Evolutionary conservation across 2,888 invertebrate genomes (phyloP).

Genomic region (Julus scanicus): DNA sequence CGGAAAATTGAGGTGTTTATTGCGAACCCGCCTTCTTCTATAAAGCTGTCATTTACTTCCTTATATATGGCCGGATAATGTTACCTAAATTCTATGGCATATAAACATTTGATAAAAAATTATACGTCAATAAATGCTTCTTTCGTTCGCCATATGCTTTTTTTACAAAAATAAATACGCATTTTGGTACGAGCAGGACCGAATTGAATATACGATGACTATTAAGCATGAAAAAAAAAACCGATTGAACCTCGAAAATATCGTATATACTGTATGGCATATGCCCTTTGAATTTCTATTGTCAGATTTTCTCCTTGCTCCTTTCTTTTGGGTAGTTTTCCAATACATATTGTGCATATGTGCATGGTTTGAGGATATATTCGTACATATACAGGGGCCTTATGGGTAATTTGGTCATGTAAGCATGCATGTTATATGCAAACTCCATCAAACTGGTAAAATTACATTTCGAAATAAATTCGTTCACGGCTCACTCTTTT

Average conservation of each 20-base stretch:
- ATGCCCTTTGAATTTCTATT: no score
- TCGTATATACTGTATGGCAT: no score
- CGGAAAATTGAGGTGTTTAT: constrained; percentile 56
- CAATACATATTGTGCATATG: no score
- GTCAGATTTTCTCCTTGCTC: no score
- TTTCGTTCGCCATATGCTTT: neutral
- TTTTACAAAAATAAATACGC: neutral
- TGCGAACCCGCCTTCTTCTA: constrained; percentile 50
- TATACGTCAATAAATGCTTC: neutral
- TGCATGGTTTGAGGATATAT: no score
- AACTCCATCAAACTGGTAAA: no score
- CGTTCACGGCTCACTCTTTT: no score
- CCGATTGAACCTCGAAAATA: neutral
- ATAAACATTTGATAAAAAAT: constrained; percentile 14
- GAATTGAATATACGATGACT: neutral
- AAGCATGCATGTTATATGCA: no score
- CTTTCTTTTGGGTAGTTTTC: no score
- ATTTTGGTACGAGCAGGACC: neutral
- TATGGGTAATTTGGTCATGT: no score
- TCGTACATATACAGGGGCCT: no score
- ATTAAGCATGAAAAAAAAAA: neutral
- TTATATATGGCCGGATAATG: constrained; percentile 51
- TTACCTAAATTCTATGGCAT: constrained; percentile 46
- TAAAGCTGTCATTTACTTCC: constrained; percentile 50
- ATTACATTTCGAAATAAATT: no score